These are phyloP conservation scores for Formica aserva DNA, from an alignment of 2,888 invertebrate genomes.

Conservation along the genomic window DNA sequence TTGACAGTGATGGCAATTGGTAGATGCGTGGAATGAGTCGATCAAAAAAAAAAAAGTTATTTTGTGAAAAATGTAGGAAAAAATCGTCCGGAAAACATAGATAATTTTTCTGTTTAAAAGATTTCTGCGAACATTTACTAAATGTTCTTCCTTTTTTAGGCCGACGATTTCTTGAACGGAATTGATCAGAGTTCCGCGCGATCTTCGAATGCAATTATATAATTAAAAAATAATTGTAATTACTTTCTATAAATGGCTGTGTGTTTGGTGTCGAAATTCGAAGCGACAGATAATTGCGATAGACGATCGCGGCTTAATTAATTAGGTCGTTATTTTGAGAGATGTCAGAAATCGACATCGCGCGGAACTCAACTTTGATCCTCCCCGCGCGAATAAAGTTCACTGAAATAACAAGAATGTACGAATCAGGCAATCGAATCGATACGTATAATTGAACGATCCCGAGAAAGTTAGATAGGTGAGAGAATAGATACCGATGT, in stretches of 20 bases:
- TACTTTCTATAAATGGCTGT: not conserved
- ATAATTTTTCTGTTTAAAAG: not conserved
- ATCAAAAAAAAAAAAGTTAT: not conserved
- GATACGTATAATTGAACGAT: constrained; percentile 23
- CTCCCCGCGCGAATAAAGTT: not conserved
- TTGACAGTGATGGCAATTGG: constrained; percentile 62
- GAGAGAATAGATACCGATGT: constrained; percentile 35
- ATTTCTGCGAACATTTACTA: not conserved
- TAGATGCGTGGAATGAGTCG: constrained; percentile 10
- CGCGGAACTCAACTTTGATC: constrained; percentile 17
- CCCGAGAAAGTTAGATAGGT: constrained; percentile 17
- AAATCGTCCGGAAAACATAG: not conserved
- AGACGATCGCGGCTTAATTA: constrained; percentile 35
- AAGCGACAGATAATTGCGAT: not conserved
- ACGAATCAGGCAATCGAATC: constrained; percentile 13
- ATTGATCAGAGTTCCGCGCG: not conserved
- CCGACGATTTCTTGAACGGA: constrained; percentile 15
- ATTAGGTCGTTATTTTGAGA: constrained; percentile 51
- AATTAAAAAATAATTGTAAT: not conserved
- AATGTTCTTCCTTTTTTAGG: constrained; percentile 16
- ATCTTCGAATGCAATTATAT: not conserved
- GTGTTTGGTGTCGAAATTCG: not conserved
- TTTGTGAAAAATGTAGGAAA: constrained; percentile 14
- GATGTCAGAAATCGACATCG: constrained; percentile 9
- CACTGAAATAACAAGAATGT: constrained; percentile 18